Base-by-base conservation (phyloP, 1,140 invertebrate genomes). In the Scaptomyza graminum region DNA sequence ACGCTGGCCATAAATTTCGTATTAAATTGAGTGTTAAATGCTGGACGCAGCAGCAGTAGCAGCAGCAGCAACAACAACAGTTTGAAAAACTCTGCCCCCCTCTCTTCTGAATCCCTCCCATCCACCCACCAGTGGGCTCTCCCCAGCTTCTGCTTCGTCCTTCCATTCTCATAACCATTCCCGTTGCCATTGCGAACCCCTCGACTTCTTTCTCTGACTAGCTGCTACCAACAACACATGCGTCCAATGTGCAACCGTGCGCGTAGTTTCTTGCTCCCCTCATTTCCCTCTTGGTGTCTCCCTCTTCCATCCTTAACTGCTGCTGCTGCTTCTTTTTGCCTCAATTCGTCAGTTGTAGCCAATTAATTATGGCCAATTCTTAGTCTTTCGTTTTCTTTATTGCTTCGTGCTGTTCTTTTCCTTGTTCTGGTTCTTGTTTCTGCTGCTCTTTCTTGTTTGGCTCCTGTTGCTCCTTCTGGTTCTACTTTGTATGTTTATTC, bases 21-120 rank as follows among this genome's bases (percentile, higher is more conserved):
- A 87, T 87, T 87, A 88, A 87, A 87, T 87, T 87, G 83, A 87
- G 83, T 87, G 83, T 87, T 87, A 87, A 87, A 87, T 88, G 84
- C 83, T 87, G 83, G 83, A 82, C 79, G 64, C 80, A 71, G 79
- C 77, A 77, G 56, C 81, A 13, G 28, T 37, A 7, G 28, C 28
- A 31, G 7, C 5, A 31, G 28, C 28, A 31, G 6, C 28, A 31
- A 7, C 28, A 28, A 31, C 28, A 31, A 1, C 28, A 31, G 28
- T 5, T 18, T 39, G 22, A 13, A 41, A 25, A 12, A 44, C n/a
- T 22, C 18, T 22, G 18, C 49, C 34, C 25, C 25, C 57, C 41
- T 50, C 18, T 22, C 18, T 22, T 22, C 18, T 22, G 18, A 22
- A 3, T 22, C 37, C 18, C 3, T 41, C 5, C 25, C 55, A 37